These are phyloP conservation scores for Drosophila engyochracea DNA, from an alignment of 2,888 invertebrate genomes.

Conservation along the genomic window DNA sequence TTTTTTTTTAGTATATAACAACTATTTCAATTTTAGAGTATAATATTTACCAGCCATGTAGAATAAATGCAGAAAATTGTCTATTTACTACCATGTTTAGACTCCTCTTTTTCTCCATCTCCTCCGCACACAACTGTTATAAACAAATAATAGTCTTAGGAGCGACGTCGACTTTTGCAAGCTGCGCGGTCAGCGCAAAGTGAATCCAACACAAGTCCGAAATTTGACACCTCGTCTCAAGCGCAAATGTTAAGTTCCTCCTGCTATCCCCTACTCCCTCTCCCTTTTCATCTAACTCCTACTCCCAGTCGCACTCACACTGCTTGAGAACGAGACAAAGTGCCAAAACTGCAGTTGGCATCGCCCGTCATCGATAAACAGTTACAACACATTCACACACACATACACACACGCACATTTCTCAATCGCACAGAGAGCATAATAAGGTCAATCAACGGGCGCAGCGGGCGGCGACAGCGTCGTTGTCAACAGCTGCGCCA, in stretches of 20 bases:
- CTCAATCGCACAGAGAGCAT: constrained; percentile 61
- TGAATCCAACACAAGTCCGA: constrained; percentile 48
- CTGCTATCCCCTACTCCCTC: neutral
- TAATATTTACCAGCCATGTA: neutral
- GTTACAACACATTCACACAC: constrained; percentile 62
- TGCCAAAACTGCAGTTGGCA: constrained; percentile 43
- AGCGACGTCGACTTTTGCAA: constrained; percentile 36
- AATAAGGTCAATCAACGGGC: constrained; percentile 82
- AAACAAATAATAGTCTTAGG: constrained; percentile 25
- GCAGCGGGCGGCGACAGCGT: constrained; percentile 74
- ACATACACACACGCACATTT: constrained; percentile 1
- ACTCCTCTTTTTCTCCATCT: neutral
- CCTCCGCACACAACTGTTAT: constrained; percentile 24
- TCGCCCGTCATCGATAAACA: constrained; percentile 60
- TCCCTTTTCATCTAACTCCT: neutral
- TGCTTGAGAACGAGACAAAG: constrained; percentile 26
- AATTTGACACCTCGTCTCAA: constrained; percentile 65
- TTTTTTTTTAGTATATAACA: neutral
- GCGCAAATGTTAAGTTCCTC: constrained; percentile 19
- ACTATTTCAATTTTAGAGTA: neutral
- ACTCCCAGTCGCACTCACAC: neutral
- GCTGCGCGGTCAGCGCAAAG: constrained; percentile 18
- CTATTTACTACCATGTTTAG: neutral
- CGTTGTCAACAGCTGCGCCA: constrained; percentile 78
- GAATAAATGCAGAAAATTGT: neutral